A percentile compares a stretch with the other conserved stretches of the same genome.
These are phyloP conservation scores for Hemichromis elongatus DNA, from an alignment of 2,113 vertebrate genomes.

Conservation along the genomic window DNA sequence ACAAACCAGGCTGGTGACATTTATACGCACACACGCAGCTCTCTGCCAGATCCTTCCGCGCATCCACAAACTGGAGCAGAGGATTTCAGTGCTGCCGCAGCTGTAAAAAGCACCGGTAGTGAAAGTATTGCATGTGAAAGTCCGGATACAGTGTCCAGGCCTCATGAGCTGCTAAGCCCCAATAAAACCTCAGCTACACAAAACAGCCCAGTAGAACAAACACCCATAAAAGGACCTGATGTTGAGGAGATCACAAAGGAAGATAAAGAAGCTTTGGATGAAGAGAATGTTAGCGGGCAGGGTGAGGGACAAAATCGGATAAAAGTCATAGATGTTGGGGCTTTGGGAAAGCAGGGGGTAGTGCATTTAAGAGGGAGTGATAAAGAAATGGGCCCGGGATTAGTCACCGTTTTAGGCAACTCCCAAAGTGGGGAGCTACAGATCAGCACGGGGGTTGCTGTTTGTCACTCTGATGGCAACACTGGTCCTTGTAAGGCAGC, in stretches of 20 bases:
- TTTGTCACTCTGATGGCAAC: neutral
- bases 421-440: neutral
- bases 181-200: constrained; percentile 36
- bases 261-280: constrained; percentile 19
- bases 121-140: constrained; percentile 36
- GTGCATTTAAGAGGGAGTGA: neutral
- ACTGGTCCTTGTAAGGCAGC: neutral
- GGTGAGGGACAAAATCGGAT: neutral
- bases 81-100: neutral
- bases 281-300: constrained; percentile 28
- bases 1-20: constrained; percentile 17
- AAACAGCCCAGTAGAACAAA: constrained; percentile 8
- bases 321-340: constrained; percentile 17
- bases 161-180: constrained; percentile 19
- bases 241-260: constrained; percentile 20
- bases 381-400: neutral
- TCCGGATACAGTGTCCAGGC: constrained; percentile 7
- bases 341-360: neutral
- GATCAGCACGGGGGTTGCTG: neutral
- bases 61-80: constrained; percentile 25
- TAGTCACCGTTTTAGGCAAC: neutral
- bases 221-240: constrained; percentile 42
- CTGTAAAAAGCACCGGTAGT: neutral
- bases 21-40: neutral
- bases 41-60: neutral